phyloP scores from a whole-genome alignment of 2,797 vertebrate genomes.

The Pogonophryne albipinna region DNA sequence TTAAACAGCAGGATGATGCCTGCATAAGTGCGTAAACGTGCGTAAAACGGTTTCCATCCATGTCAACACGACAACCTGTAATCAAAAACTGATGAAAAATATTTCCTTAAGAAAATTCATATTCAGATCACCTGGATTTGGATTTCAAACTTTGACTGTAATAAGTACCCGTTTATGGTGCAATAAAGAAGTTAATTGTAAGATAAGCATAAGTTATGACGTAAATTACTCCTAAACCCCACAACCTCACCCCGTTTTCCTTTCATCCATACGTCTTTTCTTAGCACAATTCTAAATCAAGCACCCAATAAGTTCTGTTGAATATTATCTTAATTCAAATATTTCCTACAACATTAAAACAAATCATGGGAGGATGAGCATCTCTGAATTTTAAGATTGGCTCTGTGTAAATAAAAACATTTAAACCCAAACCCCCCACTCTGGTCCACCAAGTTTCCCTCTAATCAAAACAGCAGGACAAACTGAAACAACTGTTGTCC shows the following conservation, averaged over 20 bases:
- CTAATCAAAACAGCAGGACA: conserved; percentile 76
- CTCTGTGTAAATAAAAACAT: conserved; percentile 51
- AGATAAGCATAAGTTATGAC: conserved; percentile 3
- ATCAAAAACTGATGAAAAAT: conserved; percentile 6
- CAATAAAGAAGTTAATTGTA: not conserved
- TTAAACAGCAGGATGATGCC: not conserved
- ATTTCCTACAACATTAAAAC: not conserved
- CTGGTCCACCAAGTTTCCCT: conserved; percentile 38
- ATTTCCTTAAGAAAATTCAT: not conserved
- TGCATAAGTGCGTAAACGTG: not conserved
- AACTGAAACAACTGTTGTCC: conserved; percentile 78
- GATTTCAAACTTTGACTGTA: not conserved
- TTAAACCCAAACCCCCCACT: conserved; percentile 11
- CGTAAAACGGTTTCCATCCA: conserved; percentile 2
- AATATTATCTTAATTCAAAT: not conserved
- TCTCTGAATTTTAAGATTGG: conserved; percentile 27
- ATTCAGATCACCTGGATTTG: not conserved
- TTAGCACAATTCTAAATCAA: too few species aligned
- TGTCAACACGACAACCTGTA: not conserved
- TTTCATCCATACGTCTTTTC: conserved; percentile 1
- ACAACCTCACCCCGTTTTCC: not conserved
- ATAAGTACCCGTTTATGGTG: conserved; percentile 2
- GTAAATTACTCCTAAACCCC: conserved; percentile 6
- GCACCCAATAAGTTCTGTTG: not conserved
- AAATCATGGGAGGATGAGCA: conserved; percentile 50